Evolutionary conservation across 1,140 invertebrate species (phyloP).

Genomic region (Laupala kohalensis): DNA sequence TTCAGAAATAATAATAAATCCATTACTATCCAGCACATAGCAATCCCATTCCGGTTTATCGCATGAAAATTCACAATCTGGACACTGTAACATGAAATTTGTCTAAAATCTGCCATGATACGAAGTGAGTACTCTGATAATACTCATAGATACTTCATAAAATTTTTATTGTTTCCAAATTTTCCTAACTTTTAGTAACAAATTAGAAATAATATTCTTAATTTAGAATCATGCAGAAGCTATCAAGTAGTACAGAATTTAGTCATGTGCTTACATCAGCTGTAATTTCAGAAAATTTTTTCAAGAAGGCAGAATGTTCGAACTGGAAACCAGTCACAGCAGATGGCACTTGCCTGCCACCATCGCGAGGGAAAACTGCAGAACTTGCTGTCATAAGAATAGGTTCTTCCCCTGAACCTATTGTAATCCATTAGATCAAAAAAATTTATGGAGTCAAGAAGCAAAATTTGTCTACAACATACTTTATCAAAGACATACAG

Average conservation of each 20-base stretch:
- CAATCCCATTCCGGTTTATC: constrained; percentile 50
- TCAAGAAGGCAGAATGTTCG: constrained; percentile 46
- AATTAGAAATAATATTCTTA: no score
- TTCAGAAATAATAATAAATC: constrained; percentile 70
- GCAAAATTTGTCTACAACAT: no score
- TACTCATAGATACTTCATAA: background rate
- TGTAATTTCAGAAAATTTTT: constrained; percentile 57
- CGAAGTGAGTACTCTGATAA: background rate
- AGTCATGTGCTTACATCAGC: constrained; percentile 24
- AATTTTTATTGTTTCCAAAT: background rate
- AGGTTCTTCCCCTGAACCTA: constrained; percentile 34
- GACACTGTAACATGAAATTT: constrained; percentile 27
- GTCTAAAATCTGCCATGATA: background rate
- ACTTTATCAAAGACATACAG: no score
- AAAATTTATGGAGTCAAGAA: constrained; percentile 53
- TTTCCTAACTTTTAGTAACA: background rate
- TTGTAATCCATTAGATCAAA: constrained; percentile 37
- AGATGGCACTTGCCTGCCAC: constrained; percentile 61
- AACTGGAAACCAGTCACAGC: constrained; percentile 80
- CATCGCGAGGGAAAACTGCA: constrained; percentile 71
- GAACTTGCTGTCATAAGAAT: constrained; percentile 61
- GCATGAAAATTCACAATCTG: constrained; percentile 37
- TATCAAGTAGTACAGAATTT: no score
- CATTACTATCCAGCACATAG: constrained; percentile 78
- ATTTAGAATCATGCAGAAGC: no score